Base-by-base conservation (phyloP, 2,888 invertebrate genomes). In the Ischnus inquisitorius region DNA sequence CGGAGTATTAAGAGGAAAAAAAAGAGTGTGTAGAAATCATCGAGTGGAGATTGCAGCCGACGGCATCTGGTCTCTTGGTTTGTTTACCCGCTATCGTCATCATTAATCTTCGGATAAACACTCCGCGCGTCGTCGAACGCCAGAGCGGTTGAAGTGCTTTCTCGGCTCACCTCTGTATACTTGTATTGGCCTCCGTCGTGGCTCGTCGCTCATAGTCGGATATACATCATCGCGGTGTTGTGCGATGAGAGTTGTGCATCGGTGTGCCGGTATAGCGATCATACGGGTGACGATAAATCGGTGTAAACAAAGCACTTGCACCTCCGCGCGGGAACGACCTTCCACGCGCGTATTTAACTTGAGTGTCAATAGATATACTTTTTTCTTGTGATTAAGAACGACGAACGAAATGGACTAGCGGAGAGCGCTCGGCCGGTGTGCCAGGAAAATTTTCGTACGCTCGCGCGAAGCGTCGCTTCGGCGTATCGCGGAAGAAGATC, bases 51-150 rank as follows among this genome's bases (percentile, higher is more conserved):
- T 62, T 54, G 48, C 5, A 28, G 76, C 4, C 65, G 19, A 25
- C 57, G 34, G 64, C 69, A 65, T 51, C 22, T 43, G 67, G 16
- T 14, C 46, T 14, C 46, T 67, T 54, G 60, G 62, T 68, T 43
- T 68, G 25, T 51, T 78, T 78, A 57, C 16, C 43, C 62, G 68
- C 48, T 74, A 67, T 68, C 82, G 60, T 46, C 67, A 19, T 78
- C 41, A 74, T 77, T 83, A 71, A 71, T 69, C 57, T 60, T 57
- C 28, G 67, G 75, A 79, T 83, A 83, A 79, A 78, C 51, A 78
- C 77, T 67, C 62, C 43, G 28, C 22, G 10, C 39, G 57, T 67
- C 78, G 67, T 68, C 68, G 72, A 68, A 68, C 43, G 48, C 41
- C 48, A 43, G 41, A 16, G 34, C 28, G 34, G 51, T 68, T 68